phyloP scores from a whole-genome alignment of 2,797 vertebrate genomes.

The Numenius phaeopus region DNA sequence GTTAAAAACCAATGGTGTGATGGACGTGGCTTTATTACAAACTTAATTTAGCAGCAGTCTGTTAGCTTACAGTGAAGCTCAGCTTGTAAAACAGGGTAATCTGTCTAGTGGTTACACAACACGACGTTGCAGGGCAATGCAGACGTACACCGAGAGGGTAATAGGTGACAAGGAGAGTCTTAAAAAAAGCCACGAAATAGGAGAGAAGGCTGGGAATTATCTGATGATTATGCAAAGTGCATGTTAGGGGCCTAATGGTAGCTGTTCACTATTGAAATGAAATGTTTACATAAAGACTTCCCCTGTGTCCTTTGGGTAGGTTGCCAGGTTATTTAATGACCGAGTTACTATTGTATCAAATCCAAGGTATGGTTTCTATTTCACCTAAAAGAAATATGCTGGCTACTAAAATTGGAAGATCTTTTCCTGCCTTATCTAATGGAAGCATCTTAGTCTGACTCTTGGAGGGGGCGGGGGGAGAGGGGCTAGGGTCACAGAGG shows the following conservation, averaged over 20 bases:
- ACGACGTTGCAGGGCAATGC: background rate
- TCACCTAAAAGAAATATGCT: background rate
- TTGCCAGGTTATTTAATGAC: constrained; percentile 16
- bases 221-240: background rate
- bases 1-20: background rate
- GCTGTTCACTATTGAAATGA: background rate
- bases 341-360: background rate
- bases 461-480: background rate
- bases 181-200: background rate
- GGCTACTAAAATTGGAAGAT: background rate
- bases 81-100: background rate
- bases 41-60: background rate
- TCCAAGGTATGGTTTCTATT: background rate
- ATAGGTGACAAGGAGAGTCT: background rate
- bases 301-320: background rate
- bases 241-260: background rate
- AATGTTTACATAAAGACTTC: constrained; percentile 12
- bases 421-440: background rate
- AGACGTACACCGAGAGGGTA: background rate
- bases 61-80: background rate
- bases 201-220: background rate
- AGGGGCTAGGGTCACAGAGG: background rate
- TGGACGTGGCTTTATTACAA: background rate
- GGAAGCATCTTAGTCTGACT: background rate
- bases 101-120: background rate